These are phyloP conservation scores for Gonatopus flavifemur DNA, from an alignment of 1,140 invertebrate genomes.

Conservation along the genomic window DNA sequence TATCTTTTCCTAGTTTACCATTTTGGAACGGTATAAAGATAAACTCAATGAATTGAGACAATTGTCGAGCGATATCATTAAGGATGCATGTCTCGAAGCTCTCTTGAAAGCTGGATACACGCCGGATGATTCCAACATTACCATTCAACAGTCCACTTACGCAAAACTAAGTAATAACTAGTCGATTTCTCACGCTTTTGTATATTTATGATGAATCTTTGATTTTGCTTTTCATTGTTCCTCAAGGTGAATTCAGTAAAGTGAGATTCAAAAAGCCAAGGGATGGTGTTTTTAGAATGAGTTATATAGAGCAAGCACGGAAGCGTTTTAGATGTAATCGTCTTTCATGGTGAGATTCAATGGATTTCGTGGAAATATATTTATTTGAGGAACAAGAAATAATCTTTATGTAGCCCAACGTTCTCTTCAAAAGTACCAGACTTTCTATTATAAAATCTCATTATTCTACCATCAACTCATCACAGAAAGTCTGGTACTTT, in stretches of 20 bases:
- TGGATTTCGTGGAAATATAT: slow-evolving; percentile 20
- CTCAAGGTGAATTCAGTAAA: slow-evolving; percentile 15
- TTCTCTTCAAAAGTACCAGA: too few relatives aligned
- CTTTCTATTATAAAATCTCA: too few relatives aligned
- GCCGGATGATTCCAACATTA: slow-evolving; percentile 65
- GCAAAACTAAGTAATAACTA: slow-evolving; percentile 39
- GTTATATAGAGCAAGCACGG: slow-evolving; percentile 79
- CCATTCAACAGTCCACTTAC: slow-evolving; percentile 42
- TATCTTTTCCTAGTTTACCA: slow-evolving; percentile 50
- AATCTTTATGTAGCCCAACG: too few relatives aligned
- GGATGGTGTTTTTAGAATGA: slow-evolving; percentile 64
- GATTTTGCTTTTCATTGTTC: background rate
- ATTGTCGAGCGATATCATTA: slow-evolving; percentile 65
- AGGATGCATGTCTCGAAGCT: slow-evolving; percentile 70
- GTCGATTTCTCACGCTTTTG: background rate
- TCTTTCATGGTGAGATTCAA: slow-evolving; percentile 63
- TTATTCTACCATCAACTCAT: too few relatives aligned
- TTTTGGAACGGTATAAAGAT: slow-evolving; percentile 57
- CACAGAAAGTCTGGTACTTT: too few relatives aligned
- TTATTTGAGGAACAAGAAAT: slow-evolving; percentile 17
- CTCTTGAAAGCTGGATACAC: slow-evolving; percentile 73
- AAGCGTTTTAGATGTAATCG: slow-evolving; percentile 75
- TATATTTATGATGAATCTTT: background rate
- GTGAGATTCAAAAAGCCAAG: slow-evolving; percentile 42
- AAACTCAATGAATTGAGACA: slow-evolving; percentile 64